Percentiles rank a stretch among this genome's conserved stretches.
phyloP scores from a whole-genome alignment of 2,888 invertebrate species.

The Limenitis camilla region DNA sequence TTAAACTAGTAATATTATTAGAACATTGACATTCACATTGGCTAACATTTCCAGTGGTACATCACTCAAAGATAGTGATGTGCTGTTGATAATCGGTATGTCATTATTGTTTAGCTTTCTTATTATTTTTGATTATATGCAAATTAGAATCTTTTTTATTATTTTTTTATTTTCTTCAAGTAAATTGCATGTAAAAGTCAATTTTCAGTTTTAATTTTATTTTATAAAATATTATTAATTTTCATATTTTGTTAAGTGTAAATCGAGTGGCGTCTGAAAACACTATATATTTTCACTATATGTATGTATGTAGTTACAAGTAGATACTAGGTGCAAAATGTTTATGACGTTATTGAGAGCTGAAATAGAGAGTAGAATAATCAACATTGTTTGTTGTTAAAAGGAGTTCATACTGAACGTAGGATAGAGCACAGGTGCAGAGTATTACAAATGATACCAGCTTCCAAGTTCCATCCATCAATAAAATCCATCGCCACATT shows the following conservation, averaged over 20 bases:
- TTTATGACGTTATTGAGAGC: too few species aligned
- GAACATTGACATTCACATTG: slow-evolving; percentile 22
- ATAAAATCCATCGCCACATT: background rate
- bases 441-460: slow-evolving; percentile 3
- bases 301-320: too few species aligned
- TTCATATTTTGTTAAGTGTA: slow-evolving; percentile 12
- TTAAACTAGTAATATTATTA: slow-evolving; percentile 15
- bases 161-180: too few species aligned
- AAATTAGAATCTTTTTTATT: too few species aligned
- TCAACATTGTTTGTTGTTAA: too few species aligned
- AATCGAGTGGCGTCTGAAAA: background rate
- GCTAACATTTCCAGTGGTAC: slow-evolving; percentile 11
- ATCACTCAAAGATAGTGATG: slow-evolving; percentile 15
- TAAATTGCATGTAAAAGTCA: too few species aligned
- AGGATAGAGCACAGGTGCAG: background rate
- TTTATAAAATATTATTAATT: too few species aligned
- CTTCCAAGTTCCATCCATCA: slow-evolving; percentile 7
- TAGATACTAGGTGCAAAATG: too few species aligned
- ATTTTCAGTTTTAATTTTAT: too few species aligned
- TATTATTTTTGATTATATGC: background rate
- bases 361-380: too few species aligned
- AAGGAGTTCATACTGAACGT: too few species aligned
- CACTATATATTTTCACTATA: too few species aligned
- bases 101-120: slow-evolving; percentile 7
- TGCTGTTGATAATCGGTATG: slow-evolving; percentile 12